Evolutionary conservation across 1,140 invertebrate genomes (phyloP), one percentile per base, ranked within the genome.

Genomic region (Octopus bimaculoides): DNA sequence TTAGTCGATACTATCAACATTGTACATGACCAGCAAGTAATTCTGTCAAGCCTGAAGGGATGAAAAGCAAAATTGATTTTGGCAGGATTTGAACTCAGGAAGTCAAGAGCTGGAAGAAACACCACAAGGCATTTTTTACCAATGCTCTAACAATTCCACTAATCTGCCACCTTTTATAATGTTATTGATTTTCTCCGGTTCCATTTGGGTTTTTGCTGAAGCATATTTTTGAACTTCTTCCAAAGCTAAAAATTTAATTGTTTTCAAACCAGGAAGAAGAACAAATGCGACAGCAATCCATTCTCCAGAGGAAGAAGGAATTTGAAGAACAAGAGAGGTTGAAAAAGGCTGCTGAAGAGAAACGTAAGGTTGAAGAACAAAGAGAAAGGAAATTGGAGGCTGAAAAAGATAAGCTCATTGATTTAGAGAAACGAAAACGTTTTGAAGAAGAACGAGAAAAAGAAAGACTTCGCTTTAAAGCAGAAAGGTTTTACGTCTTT

Each of bases 231-330:
- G 82, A 83, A 75, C 56, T 79, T 52, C 54, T 77, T 9, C 81
- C 79, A 20, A 55, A 81, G 56, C 78, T 74, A 5, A 80, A 81
- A 56, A 54, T 83, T 81, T 82, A 80, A 20, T 77, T 78, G 17
- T 12, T 69, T 9, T 55, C 78, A 53, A 78, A 84, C 54, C 80
- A 85, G 74, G 83, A 84, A 55, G 80, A 81, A 54, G 54, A 75
- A 8, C 76, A 82, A 54, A 77, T 82, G 20, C 81, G 79, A 52
- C 54, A 79, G 26, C 8, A 71, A 20, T 14, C 66, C 5, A 71
- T 71, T 14, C 69, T 26, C 20, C 14, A 78, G 8, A n/a, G 61
- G n/a, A 53, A 61, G 61, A 53, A 61, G 17, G 52, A 52, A 55
- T 61, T 5, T 78, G 41, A 78, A 78, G 54, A 78, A 7, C 4